Conservation (phyloP, 2,888 invertebrate species). For the Liodrosophila aerea region DNA sequence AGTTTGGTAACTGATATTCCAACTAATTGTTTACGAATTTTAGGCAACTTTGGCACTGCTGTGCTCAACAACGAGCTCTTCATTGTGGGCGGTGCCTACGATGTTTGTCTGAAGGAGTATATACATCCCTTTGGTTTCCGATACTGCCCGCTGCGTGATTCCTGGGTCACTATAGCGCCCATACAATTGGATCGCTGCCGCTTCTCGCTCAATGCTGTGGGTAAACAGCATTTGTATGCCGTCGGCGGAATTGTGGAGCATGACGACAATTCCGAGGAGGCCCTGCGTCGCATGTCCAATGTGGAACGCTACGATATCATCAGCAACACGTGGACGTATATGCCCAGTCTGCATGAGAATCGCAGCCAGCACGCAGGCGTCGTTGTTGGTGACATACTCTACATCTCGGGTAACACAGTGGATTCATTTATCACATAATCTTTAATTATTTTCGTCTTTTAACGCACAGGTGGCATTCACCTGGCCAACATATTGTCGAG, state of each 20-base stretch:
- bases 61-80: slow-evolving; percentile 87
- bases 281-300: slow-evolving; percentile 75
- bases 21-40: background rate
- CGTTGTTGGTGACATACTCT: slow-evolving; percentile 79
- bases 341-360: slow-evolving; percentile 84
- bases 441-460: slow-evolving; percentile 46
- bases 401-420: slow-evolving; percentile 77
- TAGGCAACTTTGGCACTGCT: slow-evolving; percentile 86
- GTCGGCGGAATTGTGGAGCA: slow-evolving; percentile 86
- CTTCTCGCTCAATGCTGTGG: slow-evolving; percentile 86
- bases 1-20: too few relatives aligned
- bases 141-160: slow-evolving; percentile 85
- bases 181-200: slow-evolving; percentile 87
- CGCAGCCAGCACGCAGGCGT: slow-evolving; percentile 86
- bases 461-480: slow-evolving; percentile 79
- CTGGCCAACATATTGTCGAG: slow-evolving; percentile 82
- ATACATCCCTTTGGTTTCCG: slow-evolving; percentile 89
- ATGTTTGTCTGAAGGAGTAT: slow-evolving; percentile 86
- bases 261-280: slow-evolving; percentile 81
- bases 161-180: slow-evolving; percentile 87
- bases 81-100: slow-evolving; percentile 88
- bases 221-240: slow-evolving; percentile 84
- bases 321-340: slow-evolving; percentile 85
- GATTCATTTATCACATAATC: too few relatives aligned
- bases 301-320: slow-evolving; percentile 86